Conservation (phyloP, 2,888 invertebrate species). For the Thymelicus lineola region DNA sequence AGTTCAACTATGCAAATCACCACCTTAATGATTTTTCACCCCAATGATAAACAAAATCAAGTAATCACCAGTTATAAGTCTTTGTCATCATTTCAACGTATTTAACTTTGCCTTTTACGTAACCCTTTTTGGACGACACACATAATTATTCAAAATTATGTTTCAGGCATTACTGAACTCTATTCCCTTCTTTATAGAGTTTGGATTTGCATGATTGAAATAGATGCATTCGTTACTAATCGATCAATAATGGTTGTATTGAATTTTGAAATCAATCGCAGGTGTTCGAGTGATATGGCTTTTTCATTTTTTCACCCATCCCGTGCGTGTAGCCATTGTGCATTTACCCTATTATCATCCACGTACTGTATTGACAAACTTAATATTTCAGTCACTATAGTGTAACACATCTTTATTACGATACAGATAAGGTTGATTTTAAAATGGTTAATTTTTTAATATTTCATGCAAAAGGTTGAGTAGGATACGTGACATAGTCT, state of each 20-base stretch:
- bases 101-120: slow-evolving; percentile 10
- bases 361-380: slow-evolving; percentile 15
- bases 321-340: slow-evolving; percentile 58
- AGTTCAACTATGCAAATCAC: slow-evolving; percentile 15
- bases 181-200: not conserved
- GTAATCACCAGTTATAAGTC: not conserved
- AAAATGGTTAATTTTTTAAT: not conserved
- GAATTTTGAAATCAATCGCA: slow-evolving; percentile 76
- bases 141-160: slow-evolving; percentile 18
- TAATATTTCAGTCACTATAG: not conserved
- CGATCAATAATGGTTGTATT: slow-evolving; percentile 74
- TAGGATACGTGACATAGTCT: not conserved
- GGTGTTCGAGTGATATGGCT: slow-evolving; percentile 78
- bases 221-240: slow-evolving; percentile 60
- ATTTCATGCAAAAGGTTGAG: not conserved
- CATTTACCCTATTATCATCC: slow-evolving; percentile 34
- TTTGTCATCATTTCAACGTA: slow-evolving; percentile 22
- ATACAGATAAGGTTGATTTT: slow-evolving; percentile 1
- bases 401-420: not conserved
- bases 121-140: slow-evolving; percentile 27
- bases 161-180: not conserved
- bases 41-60: slow-evolving; percentile 17
- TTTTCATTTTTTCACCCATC: slow-evolving; percentile 66
- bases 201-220: not conserved
- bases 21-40: slow-evolving; percentile 6